Evolutionary conservation across 2,113 vertebrate genomes (phyloP).

Genomic region (Ciconia maguari): DNA sequence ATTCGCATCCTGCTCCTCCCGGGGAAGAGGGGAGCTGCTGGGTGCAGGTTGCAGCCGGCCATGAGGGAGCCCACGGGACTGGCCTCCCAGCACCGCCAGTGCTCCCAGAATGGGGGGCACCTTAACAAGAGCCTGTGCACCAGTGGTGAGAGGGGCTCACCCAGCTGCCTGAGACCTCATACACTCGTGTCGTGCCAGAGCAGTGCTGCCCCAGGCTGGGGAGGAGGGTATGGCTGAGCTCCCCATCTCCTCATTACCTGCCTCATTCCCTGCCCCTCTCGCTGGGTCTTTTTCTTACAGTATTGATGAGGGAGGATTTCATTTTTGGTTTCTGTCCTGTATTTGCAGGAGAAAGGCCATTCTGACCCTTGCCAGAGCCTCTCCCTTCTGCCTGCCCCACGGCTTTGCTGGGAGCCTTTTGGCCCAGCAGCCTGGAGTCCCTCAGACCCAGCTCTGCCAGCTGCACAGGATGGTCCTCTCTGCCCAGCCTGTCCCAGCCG

Average conservation of each 20-base stretch:
- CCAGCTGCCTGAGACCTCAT: neutral
- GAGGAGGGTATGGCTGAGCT: neutral
- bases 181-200: fast-evolving
- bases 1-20: fast-evolving
- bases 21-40: neutral
- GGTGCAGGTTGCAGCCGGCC: neutral
- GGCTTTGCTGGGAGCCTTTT: neutral
- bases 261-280: neutral
- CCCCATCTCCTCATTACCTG: neutral
- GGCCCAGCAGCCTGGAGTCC: neutral
- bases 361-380: fast-evolving
- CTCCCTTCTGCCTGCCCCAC: neutral
- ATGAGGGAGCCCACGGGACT: fast-evolving
- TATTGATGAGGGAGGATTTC: neutral
- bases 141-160: neutral
- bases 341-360: neutral
- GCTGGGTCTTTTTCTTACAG: neutral
- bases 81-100: neutral
- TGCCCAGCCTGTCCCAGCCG: neutral
- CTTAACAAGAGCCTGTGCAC: neutral
- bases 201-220: neutral
- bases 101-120: neutral
- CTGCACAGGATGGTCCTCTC: neutral
- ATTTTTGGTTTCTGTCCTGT: neutral
- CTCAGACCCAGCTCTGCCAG: neutral